Percentiles rank a stretch among this genome's conserved stretches.
Conservation (phyloP, 2,113 vertebrate genomes). For the Diadophis punctatus region DNA sequence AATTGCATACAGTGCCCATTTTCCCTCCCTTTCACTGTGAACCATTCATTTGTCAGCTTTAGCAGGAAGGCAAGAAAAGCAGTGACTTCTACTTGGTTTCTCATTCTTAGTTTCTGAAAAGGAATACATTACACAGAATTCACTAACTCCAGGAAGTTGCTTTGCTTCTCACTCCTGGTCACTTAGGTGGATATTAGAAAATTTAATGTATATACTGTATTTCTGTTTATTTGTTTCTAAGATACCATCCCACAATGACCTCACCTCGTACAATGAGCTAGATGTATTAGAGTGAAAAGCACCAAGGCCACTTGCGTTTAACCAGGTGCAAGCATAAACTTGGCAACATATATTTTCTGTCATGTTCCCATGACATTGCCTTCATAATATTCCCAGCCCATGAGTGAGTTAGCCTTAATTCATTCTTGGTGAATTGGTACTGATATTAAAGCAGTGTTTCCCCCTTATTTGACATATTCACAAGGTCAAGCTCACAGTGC, state of each 20-base stretch:
- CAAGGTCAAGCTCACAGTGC: neutral
- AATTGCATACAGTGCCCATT: neutral
- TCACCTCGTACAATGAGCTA: neutral
- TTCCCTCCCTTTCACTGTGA: too few species aligned
- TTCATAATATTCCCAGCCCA: neutral
- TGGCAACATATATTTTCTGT: neutral
- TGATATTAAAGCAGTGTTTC: neutral
- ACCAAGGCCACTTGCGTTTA: neutral
- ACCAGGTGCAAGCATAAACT: neutral
- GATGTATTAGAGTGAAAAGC: neutral
- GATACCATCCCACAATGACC: neutral
- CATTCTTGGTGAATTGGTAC: neutral
- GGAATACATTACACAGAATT: neutral
- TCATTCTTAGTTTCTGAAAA: neutral
- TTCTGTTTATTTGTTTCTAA: neutral
- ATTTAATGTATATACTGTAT: neutral
- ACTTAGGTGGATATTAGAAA: neutral
- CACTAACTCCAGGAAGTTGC: neutral
- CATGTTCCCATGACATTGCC: neutral
- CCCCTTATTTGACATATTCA: neutral
- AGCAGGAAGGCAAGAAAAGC: neutral
- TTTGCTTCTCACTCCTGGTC: neutral
- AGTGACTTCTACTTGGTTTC: neutral
- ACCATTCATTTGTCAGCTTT: neutral
- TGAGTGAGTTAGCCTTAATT: neutral